Evolutionary conservation across 1,140 invertebrate species (phyloP).

Genomic region (Cydia pomonella): DNA sequence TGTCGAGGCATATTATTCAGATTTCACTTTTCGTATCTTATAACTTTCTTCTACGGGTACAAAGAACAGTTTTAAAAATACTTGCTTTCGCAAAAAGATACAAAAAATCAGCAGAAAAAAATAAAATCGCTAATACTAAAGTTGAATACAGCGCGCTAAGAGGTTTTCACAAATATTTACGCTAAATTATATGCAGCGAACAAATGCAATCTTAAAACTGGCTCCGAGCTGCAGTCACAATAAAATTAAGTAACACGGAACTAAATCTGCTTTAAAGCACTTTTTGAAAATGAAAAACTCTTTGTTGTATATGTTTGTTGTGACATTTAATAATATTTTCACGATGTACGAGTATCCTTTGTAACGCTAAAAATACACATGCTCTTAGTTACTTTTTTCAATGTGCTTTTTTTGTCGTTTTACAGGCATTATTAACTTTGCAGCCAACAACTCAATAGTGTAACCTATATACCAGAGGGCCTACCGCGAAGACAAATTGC

Average conservation of each 20-base stretch:
- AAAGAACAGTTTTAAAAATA: neutral
- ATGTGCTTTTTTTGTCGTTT: neutral
- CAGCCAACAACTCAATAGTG: neutral
- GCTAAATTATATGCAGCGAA: conserved; percentile 31
- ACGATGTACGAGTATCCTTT: conserved; percentile 10
- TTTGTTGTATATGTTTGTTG: conserved; percentile 28
- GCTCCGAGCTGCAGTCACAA: conserved; percentile 26
- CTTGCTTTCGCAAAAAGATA: neutral
- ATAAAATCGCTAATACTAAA: neutral
- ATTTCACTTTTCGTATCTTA: no score
- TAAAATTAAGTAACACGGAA: conserved; percentile 32
- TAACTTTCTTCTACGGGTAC: no score
- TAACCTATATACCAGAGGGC: no score
- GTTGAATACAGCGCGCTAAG: neutral
- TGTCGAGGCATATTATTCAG: neutral
- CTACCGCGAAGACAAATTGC: no score
- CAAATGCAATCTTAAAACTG: conserved; percentile 31
- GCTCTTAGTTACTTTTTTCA: neutral
- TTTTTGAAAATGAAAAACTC: conserved; percentile 33
- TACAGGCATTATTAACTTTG: neutral
- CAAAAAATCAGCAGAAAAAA: neutral
- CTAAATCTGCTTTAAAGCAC: conserved; percentile 30
- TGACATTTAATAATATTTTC: conserved; percentile 31
- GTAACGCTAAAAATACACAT: conserved; percentile 1
- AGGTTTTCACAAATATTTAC: conserved; percentile 23